phyloP scores from a whole-genome alignment of 2,113 vertebrate genomes.

The Tachuris rubrigastra region DNA sequence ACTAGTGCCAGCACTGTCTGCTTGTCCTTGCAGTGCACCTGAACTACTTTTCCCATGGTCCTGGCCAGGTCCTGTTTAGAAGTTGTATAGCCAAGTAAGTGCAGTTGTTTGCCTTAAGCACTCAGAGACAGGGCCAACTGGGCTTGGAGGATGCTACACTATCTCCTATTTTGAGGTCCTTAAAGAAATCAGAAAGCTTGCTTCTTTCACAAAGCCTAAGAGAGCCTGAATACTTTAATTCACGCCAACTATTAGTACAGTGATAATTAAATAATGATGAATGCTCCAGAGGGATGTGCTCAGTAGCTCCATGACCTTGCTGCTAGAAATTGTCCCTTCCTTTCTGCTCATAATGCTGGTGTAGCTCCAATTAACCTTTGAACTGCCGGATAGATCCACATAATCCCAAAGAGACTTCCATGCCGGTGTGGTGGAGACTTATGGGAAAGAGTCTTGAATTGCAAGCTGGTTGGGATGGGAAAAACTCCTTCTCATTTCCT shows the following conservation, averaged over 20 bases:
- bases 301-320: not conserved
- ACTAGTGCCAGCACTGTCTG: not conserved
- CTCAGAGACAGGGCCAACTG: not conserved
- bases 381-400: not conserved
- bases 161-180: not conserved
- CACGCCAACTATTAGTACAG: not conserved
- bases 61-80: not conserved
- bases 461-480: not conserved
- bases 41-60: not conserved
- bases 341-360: not conserved
- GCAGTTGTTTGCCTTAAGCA: not conserved
- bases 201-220: not conserved
- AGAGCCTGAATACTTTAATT: slow-evolving; percentile 7
- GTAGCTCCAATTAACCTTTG: slow-evolving; percentile 25
- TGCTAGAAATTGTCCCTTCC: not conserved
- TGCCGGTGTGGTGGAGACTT: not conserved
- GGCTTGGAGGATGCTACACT: not conserved
- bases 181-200: not conserved
- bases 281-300: not conserved
- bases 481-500: not conserved
- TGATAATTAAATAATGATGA: slow-evolving; percentile 30
- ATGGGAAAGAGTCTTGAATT: not conserved
- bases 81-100: not conserved
- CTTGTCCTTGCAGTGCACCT: not conserved
- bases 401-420: not conserved